Base-by-base conservation (phyloP, 2,888 invertebrate species). In the Steromphala cineraria region DNA sequence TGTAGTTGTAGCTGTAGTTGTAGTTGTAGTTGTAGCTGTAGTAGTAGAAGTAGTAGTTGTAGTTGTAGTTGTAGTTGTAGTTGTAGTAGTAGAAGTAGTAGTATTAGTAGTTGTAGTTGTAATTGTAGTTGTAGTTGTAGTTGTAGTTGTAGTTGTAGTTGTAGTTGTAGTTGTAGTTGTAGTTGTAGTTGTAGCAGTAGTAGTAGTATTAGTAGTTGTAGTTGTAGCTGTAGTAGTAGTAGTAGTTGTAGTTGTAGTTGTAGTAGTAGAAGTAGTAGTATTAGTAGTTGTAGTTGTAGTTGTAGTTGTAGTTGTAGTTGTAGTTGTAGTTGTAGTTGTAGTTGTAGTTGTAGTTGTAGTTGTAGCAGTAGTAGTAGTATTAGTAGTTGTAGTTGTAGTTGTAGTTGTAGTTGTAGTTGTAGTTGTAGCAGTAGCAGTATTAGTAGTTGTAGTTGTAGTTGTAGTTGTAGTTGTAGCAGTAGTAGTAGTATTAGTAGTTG, bases 161-260 rank as follows among this genome's bases (percentile, higher is more conserved):
- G 28, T 56, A 75, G 75, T 56, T 46, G 74, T 53, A 53, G 52
- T 4, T 5, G n/a, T 80, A 78, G 55, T 78, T 31, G 55, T 78
- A 78, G 55, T 78, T 56, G 46, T 82, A 80, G 80, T 76, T 75
- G 80, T 80, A 80, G 82, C 76, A 80, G 76, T 79, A 79, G 81
- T 81, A 81, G 81, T 79, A 81, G 82, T 78, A 82, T 81, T 81
- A 82, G 81, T 81, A 82, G 71, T 82, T 81, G 78, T 82, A 82
- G 82, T 82, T 78, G 81, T 81, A 82, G 74, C 81, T 74, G 78
- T 75, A 79, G 78, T 81, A 78, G 81, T 82, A 75, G 82, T 82
- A 81, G 82, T 82, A 78, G 78, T 82, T 52, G 81, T 80, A 55
- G 80, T 74, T 24, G 71, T 76, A 76, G 76, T 80, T 55, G 75